Base-by-base conservation (phyloP, 1,140 invertebrate species). In the Calephelis nemesis region DNA sequence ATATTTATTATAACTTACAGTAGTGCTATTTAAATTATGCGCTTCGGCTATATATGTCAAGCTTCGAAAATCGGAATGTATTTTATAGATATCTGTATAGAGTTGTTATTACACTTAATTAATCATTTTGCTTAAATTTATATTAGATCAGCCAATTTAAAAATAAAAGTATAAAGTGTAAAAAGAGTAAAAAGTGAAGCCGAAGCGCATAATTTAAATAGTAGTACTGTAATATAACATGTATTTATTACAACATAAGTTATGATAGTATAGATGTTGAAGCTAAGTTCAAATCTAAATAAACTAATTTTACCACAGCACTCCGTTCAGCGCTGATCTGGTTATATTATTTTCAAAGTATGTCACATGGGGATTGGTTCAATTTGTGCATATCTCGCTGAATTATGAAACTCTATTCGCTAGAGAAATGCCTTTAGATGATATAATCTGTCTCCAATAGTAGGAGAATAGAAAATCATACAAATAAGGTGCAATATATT, bases 291-390 rank as follows among this genome's bases (percentile, higher is more conserved):
- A 79, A 84, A 82, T 81, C 74, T 84, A 80, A 78, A 76, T 83
- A 87, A 85, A 79, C 82, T 76, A 87, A 85, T 87, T 87, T 30
- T 30, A 30, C 30, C 30, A 30, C 30, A 30, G 30, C 82, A 71
- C 69, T 70, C 70, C 76, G 75, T 81, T 76, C 77, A 79, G 71
- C 67, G 76, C 70, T 77, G 79, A 81, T 85, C 83, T 75, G 68
- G 63, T 72, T 76, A 75, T 76, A 58, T 58, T 79, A 76, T 77
- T 71, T 68, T 67, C 69, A 63, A 81, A 82, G 73, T 82, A 72
- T 82, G 76, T 68, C 77, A 79, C 68, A 15, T 50, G 73, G 73
- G 74, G 69, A 72, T 74, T 69, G 71, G 72, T 73, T 67, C 72
- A 72, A 78, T 76, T 76, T 78, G 65, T 73, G 71, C 67, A 79